Evolutionary conservation across 1,140 invertebrate species (phyloP).

Genomic region (Trichomalopsis sarcophagae): DNA sequence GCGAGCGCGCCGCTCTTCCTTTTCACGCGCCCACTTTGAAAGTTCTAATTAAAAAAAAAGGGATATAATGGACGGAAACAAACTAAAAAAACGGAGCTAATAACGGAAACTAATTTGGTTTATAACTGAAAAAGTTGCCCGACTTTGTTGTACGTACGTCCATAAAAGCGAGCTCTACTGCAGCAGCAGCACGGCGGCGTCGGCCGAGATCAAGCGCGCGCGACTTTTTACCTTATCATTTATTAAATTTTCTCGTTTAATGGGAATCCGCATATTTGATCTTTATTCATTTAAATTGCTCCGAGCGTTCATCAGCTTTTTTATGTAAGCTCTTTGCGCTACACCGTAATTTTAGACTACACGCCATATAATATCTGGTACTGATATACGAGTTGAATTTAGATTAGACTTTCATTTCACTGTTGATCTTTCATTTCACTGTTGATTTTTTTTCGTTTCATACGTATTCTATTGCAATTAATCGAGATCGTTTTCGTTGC

Average conservation of each 20-base stretch:
- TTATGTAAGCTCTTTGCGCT: too few relatives aligned
- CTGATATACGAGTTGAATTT: too few relatives aligned
- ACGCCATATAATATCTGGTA: too few relatives aligned
- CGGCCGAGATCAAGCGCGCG: background rate
- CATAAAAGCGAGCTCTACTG: background rate
- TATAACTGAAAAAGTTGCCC: background rate
- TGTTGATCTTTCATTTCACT: too few relatives aligned
- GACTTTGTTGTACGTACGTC: background rate
- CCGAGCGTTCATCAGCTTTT: too few relatives aligned
- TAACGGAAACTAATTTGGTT: background rate
- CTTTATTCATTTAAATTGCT: background rate
- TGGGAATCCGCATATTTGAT: background rate
- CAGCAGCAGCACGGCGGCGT: too few relatives aligned
- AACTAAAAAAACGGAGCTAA: background rate
- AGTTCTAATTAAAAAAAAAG: slow-evolving; percentile 2
- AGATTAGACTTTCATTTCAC: too few relatives aligned
- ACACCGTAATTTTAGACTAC: background rate
- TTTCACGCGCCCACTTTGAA: background rate
- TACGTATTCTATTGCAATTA: too few relatives aligned
- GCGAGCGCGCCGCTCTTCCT: background rate
- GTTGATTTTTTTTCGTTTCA: too few relatives aligned
- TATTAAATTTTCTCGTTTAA: background rate
- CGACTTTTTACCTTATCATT: background rate
- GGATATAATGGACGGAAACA: background rate
- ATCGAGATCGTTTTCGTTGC: too few relatives aligned